Percentiles rank a stretch among this genome's conserved stretches.
Evolutionary conservation across 2,888 invertebrate genomes (phyloP).

Genomic region (Brachynemurus nebulosus): DNA sequence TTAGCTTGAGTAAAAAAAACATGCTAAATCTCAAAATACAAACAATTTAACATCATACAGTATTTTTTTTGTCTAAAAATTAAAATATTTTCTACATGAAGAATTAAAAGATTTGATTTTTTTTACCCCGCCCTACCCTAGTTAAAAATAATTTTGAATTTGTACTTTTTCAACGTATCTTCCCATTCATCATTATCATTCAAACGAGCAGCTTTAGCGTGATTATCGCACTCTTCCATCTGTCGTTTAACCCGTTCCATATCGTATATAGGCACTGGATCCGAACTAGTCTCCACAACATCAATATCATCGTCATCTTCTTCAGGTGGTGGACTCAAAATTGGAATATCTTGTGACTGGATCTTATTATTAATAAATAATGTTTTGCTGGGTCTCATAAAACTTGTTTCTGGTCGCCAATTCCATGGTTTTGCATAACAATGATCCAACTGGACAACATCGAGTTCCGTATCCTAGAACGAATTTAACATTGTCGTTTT

Average conservation of each 20-base stretch:
- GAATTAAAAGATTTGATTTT: too few species aligned
- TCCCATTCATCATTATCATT: constrained; percentile 54
- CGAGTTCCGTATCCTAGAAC: constrained; percentile 27
- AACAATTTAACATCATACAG: too few species aligned
- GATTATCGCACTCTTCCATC: constrained; percentile 60
- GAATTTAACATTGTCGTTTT: constrained; percentile 27
- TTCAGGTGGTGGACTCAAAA: constrained; percentile 4
- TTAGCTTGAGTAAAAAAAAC: too few species aligned
- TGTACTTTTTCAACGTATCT: constrained; percentile 46
- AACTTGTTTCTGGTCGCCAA: constrained; percentile 47
- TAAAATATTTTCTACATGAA: too few species aligned
- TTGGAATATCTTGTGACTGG: constrained; percentile 1
- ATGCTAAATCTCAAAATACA: too few species aligned
- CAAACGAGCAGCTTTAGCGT: constrained; percentile 43
- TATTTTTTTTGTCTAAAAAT: too few species aligned
- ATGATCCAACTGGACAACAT: constrained; percentile 47
- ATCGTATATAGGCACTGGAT: constrained; percentile 40
- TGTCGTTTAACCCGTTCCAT: constrained; percentile 39
- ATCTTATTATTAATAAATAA: constrained; percentile 31
- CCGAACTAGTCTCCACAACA: constrained; percentile 31
- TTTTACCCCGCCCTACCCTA: too few species aligned
- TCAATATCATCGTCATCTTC: constrained; percentile 32
- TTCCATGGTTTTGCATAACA: constrained; percentile 58
- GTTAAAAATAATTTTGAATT: too few species aligned
- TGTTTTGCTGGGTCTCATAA: constrained; percentile 41